Evolutionary conservation across 2,888 invertebrate genomes (phyloP).

Genomic region (Orthonychiurus folsomi): DNA sequence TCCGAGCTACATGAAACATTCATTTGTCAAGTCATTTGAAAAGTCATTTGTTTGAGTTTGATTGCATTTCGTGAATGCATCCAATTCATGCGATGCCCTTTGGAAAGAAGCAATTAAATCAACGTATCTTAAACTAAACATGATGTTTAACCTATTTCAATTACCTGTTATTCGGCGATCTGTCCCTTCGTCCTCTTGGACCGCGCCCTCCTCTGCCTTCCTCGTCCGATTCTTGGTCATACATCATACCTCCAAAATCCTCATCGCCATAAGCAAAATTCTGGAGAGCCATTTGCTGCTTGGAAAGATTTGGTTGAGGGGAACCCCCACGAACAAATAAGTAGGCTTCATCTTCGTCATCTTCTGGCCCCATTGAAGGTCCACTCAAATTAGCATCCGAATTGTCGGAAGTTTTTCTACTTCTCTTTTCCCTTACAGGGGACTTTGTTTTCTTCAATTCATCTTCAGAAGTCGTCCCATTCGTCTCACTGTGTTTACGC

Average conservation of each 20-base stretch:
- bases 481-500: constrained; percentile 13
- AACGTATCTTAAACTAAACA: no score
- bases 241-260: not conserved
- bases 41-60: not conserved
- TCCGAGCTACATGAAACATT: not conserved
- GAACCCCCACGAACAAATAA: constrained; percentile 13
- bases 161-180: not conserved
- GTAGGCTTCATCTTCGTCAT: constrained; percentile 6
- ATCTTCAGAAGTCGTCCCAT: constrained; percentile 12
- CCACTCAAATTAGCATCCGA: constrained; percentile 7
- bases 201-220: not conserved
- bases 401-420: constrained; percentile 49
- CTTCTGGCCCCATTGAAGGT: not conserved
- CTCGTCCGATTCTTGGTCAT: not conserved
- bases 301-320: not conserved
- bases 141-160: no score
- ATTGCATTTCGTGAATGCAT: no score
- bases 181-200: not conserved
- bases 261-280: not conserved
- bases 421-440: constrained; percentile 57
- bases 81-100: no score
- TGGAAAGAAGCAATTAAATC: no score
- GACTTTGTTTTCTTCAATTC: constrained; percentile 17
- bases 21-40: not conserved
- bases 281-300: not conserved